Percentiles rank a stretch among this genome's conserved stretches.
Conservation (phyloP, 2,797 vertebrate genomes). For the Margarornis squamiger region DNA sequence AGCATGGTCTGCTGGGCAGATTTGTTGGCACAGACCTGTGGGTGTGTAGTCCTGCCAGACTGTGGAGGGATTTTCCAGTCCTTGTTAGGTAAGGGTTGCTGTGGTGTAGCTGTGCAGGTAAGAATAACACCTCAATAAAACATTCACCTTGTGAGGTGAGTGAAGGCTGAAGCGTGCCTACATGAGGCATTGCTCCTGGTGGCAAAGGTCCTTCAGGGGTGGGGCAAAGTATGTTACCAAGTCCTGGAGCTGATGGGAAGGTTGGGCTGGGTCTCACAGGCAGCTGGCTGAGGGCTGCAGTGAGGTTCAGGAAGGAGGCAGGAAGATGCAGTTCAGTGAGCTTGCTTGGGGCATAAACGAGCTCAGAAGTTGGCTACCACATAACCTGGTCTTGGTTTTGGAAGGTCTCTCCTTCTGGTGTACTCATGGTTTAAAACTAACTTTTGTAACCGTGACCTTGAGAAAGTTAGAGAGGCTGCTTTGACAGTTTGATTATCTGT, state of each 20-base stretch:
- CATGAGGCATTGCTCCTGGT: background rate
- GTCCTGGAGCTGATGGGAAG: background rate
- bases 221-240: background rate
- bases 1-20: conserved; percentile 38
- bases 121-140: background rate
- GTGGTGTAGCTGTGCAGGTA: background rate
- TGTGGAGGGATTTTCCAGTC: conserved; percentile 47
- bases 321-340: background rate
- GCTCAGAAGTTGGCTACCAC: background rate
- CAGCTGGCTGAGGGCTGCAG: background rate
- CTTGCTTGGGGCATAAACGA: rapidly evolving
- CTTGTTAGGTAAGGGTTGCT: background rate
- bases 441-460: background rate
- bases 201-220: background rate
- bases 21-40: background rate
- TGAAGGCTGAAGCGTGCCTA: background rate
- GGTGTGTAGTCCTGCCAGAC: background rate
- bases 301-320: background rate
- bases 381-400: background rate
- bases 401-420: background rate
- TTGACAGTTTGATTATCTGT: background rate
- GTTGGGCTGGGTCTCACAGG: background rate
- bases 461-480: background rate
- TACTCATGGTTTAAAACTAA: background rate
- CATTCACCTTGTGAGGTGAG: background rate